Evolutionary conservation across 2,888 invertebrate genomes (phyloP), one percentile per base, ranked within the genome.

Genomic region (Xylota sylvarum): DNA sequence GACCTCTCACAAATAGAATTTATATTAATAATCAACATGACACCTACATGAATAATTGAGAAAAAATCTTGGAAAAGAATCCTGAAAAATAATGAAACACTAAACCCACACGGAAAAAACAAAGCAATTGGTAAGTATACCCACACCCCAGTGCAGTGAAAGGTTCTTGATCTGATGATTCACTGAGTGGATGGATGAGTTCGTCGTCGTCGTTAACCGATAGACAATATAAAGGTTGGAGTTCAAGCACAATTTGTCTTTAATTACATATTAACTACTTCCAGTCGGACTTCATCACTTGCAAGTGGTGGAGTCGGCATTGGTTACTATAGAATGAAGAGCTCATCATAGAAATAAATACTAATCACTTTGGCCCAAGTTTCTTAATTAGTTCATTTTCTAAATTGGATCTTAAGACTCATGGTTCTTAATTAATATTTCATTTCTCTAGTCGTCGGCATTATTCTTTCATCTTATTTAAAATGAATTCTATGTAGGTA

Each of bases 351-450:
- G n/a, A n/a, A n/a, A n/a, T n/a, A n/a, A 23, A 23, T 3, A 23
- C 23, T 23, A 23, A 23, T 23, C 23, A 23, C 17, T 32, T 60
- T 40, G 60, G n/a, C n/a, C 23, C 37, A 37, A 37, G 17, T 58
- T 35, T 37, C 6, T 60, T 60, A 40, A 60, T 60, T 60, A 60
- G 17, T 60, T 19, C 10, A 40, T 60, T 60, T 40, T 19, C 37
- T 60, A 5, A 60, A 40, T 40, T 60, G 40, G 19, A 23, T 23
- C 37, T 6, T n/a, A 40, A 23, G 6, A 17, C 3, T n/a, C 3
- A 14, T 43, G 43, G 14, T 43, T 43, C 14, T n/a, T 43, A 4
- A 43, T 43, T 43, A 43, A 43, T 5, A 43, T 14, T 43, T 14
- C 5, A 43, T 43, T n/a, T n/a, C 14, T 6, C 14, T 43, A 14